These are phyloP conservation scores for Phrynocephalus vlangalii DNA, from an alignment of 2,797 vertebrate species.

Conservation along the genomic window DNA sequence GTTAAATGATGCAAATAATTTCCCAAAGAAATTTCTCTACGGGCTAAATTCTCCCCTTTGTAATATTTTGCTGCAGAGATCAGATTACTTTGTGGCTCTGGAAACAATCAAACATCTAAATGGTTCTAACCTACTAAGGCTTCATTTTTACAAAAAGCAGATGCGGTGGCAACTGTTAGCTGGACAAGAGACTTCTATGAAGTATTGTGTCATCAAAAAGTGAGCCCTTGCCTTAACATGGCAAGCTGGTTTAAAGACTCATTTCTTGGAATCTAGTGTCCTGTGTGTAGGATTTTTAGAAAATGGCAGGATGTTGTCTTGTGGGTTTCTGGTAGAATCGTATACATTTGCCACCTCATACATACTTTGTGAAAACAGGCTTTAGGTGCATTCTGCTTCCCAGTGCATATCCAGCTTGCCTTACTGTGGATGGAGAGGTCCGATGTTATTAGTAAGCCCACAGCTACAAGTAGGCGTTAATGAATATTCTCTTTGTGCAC, in stretches of 20 bases:
- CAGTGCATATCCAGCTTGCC: conserved; percentile 28
- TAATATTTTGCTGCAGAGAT: rapidly evolving
- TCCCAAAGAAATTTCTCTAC: neutral
- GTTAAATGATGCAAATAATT: conserved; percentile 12
- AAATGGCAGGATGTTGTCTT: neutral
- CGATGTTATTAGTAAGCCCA: conserved; percentile 25
- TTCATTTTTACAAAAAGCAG: neutral
- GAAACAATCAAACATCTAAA: neutral
- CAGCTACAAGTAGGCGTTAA: conserved; percentile 33
- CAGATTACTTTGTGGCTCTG: neutral
- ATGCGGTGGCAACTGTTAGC: conserved; percentile 4
- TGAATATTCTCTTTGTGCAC: conserved; percentile 29
- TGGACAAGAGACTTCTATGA: neutral
- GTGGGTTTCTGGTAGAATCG: neutral
- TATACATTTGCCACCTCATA: neutral
- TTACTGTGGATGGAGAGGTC: neutral
- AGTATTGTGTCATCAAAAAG: neutral
- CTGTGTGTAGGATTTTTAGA: neutral
- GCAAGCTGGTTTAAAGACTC: neutral
- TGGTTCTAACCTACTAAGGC: neutral
- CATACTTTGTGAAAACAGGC: neutral
- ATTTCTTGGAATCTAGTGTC: neutral
- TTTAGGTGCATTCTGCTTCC: conserved; percentile 40
- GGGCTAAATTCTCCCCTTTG: neutral
- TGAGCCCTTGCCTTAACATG: neutral